A percentile compares a stretch with the other conserved stretches of the same genome.
Evolutionary conservation across 2,888 invertebrate species (phyloP).

Genomic region (Harpalus rufipes): DNA sequence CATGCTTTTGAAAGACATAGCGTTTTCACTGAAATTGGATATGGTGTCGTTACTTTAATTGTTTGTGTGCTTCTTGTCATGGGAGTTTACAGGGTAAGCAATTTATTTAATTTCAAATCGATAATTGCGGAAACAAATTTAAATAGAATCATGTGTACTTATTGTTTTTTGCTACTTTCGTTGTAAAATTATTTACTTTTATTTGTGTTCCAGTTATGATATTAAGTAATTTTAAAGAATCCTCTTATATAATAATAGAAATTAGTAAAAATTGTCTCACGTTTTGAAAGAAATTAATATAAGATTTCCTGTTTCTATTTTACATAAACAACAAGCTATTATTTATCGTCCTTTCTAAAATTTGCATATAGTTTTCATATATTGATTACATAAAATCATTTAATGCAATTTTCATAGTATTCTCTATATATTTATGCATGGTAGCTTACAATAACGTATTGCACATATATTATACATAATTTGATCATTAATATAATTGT

Average conservation of each 20-base stretch:
- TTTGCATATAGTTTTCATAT: not conserved
- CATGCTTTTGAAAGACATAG: not conserved
- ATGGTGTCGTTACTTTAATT: slow-evolving; percentile 4
- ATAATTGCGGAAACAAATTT: no score
- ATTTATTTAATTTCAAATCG: not conserved
- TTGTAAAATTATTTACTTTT: not conserved
- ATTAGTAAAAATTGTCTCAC: not conserved
- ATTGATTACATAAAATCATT: not conserved
- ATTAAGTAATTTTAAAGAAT: not conserved
- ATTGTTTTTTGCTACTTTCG: no score
- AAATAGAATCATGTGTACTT: no score
- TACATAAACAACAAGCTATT: not conserved
- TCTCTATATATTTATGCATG: not conserved
- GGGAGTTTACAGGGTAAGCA: slow-evolving; percentile 35
- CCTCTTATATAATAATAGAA: not conserved
- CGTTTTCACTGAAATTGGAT: slow-evolving; percentile 24
- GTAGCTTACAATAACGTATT: not conserved
- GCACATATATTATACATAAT: no score
- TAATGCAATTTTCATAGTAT: not conserved
- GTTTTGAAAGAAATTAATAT: not conserved
- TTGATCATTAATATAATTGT: no score
- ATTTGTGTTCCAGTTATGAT: not conserved
- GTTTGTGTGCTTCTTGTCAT: slow-evolving; percentile 1
- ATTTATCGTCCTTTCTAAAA: not conserved
- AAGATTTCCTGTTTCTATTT: not conserved